These are phyloP conservation scores for Protonibea diacanthus DNA, from an alignment of 2,797 vertebrate species.

Conservation along the genomic window DNA sequence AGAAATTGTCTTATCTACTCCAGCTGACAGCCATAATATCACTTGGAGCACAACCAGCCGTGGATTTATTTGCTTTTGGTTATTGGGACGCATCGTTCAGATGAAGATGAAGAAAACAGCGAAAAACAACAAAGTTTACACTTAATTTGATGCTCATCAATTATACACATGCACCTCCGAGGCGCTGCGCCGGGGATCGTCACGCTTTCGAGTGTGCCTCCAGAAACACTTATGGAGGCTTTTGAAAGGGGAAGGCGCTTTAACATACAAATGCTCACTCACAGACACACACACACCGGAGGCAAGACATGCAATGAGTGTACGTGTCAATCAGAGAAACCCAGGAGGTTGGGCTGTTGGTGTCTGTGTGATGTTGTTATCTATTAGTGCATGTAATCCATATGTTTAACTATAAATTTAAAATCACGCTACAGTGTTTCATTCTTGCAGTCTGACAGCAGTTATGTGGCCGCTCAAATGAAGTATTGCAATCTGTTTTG, in stretches of 20 bases:
- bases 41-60: slow-evolving; percentile 32
- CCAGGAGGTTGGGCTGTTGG: slow-evolving; percentile 1
- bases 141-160: slow-evolving; percentile 79
- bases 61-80: slow-evolving; percentile 38
- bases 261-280: slow-evolving; percentile 13
- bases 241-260: slow-evolving; percentile 17
- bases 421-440: background rate
- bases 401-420: background rate
- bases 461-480: background rate
- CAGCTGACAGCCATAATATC: slow-evolving; percentile 7
- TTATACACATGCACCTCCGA: slow-evolving; percentile 73
- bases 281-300: slow-evolving; percentile 23
- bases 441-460: background rate
- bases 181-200: slow-evolving; percentile 57
- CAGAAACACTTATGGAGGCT: slow-evolving; percentile 51
- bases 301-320: slow-evolving; percentile 48
- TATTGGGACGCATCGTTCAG: slow-evolving; percentile 29
- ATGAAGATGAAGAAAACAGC: slow-evolving; percentile 35
- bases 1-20: slow-evolving; percentile 15
- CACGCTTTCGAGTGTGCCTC: slow-evolving; percentile 58
- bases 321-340: slow-evolving; percentile 51
- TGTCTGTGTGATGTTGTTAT: slow-evolving; percentile 9
- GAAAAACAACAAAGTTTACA: slow-evolving; percentile 71
- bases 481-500: background rate
- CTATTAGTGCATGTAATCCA: background rate